These are phyloP conservation scores for Umimayanthus chanpuru DNA, from an alignment of 92 coral and sea anemone genomes.

Conservation along the genomic window DNA sequence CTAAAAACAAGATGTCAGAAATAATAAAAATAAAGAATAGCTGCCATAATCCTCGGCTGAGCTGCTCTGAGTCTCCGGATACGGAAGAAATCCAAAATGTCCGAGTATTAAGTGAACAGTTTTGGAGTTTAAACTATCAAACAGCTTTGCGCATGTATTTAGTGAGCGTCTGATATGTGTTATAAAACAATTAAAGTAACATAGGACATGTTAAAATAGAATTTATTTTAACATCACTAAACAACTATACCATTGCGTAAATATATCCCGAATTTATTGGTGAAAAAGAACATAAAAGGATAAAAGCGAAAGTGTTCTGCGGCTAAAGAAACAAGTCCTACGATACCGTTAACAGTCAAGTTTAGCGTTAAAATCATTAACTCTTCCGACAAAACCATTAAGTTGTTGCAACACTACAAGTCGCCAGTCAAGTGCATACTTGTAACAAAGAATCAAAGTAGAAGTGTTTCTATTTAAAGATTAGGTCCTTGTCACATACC, in stretches of 20 bases:
- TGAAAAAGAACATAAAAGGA: not conserved
- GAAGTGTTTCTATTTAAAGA: not conserved
- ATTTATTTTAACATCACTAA: not conserved
- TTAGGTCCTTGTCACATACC: constrained; percentile 11
- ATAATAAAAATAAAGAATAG: not conserved
- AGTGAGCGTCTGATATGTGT: not conserved
- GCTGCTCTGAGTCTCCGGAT: not conserved
- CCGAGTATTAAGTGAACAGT: not conserved
- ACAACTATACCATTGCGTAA: not conserved
- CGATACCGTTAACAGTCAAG: not conserved
- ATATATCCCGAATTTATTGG: not conserved
- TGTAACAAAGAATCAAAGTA: not conserved
- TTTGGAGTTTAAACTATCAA: not conserved
- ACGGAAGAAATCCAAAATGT: not conserved
- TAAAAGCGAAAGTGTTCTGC: not conserved
- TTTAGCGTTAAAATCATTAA: constrained; percentile 7
- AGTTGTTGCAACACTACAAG: not conserved
- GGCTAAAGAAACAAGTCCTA: not conserved
- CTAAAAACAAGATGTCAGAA: not conserved
- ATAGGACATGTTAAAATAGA: not conserved
- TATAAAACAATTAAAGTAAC: not conserved
- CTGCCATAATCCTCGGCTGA: not conserved
- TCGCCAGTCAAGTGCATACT: not conserved
- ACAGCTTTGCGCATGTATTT: not conserved
- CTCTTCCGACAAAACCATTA: not conserved